phyloP scores from a whole-genome alignment of 2,797 vertebrate genomes.

The Xiphorhynchus erythropygius region DNA sequence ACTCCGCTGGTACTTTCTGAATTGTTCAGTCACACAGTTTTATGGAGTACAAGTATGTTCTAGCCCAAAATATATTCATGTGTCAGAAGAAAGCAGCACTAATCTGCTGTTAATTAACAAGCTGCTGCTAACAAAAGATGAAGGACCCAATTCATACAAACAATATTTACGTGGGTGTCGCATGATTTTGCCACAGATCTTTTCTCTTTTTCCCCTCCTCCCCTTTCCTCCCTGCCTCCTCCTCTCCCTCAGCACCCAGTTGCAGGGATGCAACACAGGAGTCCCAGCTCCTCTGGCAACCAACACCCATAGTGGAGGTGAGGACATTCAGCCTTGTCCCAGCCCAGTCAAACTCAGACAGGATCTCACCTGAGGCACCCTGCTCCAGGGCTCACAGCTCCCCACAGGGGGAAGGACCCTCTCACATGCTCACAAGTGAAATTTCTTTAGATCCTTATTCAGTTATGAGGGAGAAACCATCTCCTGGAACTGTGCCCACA shows the following conservation, averaged over 20 bases:
- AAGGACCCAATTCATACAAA: conserved; percentile 69
- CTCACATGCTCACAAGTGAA: not conserved
- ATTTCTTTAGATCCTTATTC: conserved; percentile 55
- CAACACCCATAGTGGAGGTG: not conserved
- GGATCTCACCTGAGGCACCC: not conserved
- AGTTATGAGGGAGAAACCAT: conserved; percentile 56
- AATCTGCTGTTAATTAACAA: conserved; percentile 79
- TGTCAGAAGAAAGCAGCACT: conserved; percentile 72
- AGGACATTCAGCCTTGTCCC: not conserved
- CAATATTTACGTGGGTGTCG: conserved; percentile 65
- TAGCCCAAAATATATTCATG: conserved; percentile 67
- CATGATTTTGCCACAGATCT: conserved; percentile 40
- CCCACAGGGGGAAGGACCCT: not conserved
- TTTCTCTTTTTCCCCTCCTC: not conserved
- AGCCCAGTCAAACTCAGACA: not conserved
- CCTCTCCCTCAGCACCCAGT: not conserved
- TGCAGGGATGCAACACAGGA: not conserved
- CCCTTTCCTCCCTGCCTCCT: not conserved
- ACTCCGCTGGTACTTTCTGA: conserved; percentile 50
- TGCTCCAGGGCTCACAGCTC: not conserved
- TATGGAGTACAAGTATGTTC: conserved; percentile 67
- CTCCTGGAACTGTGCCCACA: conserved; percentile 49
- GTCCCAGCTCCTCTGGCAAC: not conserved
- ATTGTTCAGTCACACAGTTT: conserved; percentile 58
- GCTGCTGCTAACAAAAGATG: conserved; percentile 76